Base-by-base conservation (phyloP, 2,797 vertebrate genomes). In the Vipera latastei region DNA sequence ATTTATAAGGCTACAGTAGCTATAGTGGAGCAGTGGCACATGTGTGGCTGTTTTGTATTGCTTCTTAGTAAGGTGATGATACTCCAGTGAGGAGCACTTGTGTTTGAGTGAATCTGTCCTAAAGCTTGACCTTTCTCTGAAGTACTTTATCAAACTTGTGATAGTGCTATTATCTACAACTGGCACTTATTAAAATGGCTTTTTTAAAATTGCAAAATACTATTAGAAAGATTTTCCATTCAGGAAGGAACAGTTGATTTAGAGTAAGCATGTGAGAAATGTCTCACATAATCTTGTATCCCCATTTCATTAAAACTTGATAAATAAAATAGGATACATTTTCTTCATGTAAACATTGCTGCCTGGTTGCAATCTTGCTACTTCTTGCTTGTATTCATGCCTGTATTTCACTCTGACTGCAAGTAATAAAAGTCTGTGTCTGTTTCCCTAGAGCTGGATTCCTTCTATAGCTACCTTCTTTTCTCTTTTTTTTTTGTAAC, bases 11-110 rank as follows among this genome's bases (percentile, higher is more conserved):
- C 32, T 78, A 12, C 28, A 91, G 13, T 56, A 91, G 63, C 93
- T 86, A 56, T 83, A 92, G 92, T 20, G 6, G 57, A 90, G 22
- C 83, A 59, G 86, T 95, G 92, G 94, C 86, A 96, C 89, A 93
- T 94, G 63, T 32, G 3, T 44, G 89, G 53, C 25, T 32, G 91
- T 28, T 83, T 26, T 78, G 91, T 91, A 63, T 59, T 59, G n/a
- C 11, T 87, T 86, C 60, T 73, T 93, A 22, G 85, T 93, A 22
- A 90, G 60, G 13, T 87, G 92, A 3, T 89, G 6, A 22, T 38
- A 86, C 28, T 38, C 89, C 22, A 48, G 0, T 89, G 48, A 85
- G 86, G 85, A 88, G 89, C 51, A 56, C 57, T 92, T 95, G 78
- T 85, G 53, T 12, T 92, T 92, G 12, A 88, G 3, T 88, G 28